Evolutionary conservation across 2,888 invertebrate genomes (phyloP).

Genomic region (Drosophila rubida): DNA sequence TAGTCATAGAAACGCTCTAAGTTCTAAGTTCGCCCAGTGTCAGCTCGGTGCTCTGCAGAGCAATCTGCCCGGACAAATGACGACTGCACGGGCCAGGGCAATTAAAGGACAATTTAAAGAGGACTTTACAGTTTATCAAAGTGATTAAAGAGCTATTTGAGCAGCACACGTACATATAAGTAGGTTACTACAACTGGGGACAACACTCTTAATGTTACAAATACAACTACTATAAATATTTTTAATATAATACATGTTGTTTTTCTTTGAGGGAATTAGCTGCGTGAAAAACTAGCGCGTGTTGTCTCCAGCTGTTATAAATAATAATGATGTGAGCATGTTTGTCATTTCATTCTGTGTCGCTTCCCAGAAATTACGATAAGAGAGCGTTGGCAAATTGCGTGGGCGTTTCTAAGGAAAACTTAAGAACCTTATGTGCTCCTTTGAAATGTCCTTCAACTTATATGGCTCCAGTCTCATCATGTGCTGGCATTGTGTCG

Average conservation of each 20-base stretch:
- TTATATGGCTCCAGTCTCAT: not conserved
- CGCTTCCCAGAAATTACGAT: conserved; percentile 1
- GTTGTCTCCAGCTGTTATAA: not conserved
- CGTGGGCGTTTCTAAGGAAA: conserved; percentile 6
- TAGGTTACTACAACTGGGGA: too few relatives aligned
- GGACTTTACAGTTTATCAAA: conserved; percentile 4
- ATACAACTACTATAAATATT: too few relatives aligned
- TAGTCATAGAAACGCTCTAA: conserved; percentile 23
- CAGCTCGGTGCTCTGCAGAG: too few relatives aligned
- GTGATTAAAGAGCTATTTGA: conserved; percentile 12
- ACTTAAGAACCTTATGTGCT: conserved; percentile 7
- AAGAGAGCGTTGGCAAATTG: conserved; percentile 1
- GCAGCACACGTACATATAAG: not conserved
- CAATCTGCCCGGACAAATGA: too few relatives aligned
- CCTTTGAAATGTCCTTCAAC: not conserved
- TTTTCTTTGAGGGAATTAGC: not conserved
- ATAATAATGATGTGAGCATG: not conserved
- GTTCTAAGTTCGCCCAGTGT: conserved; percentile 2
- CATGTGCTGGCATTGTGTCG: not conserved
- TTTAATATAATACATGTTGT: too few relatives aligned
- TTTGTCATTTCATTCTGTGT: not conserved
- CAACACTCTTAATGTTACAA: too few relatives aligned
- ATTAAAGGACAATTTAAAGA: conserved; percentile 8
- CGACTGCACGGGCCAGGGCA: not conserved
- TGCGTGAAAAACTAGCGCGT: not conserved